phyloP scores from a whole-genome alignment of 1,140 invertebrate species.

The Macrobrachium rosenbergii region DNA sequence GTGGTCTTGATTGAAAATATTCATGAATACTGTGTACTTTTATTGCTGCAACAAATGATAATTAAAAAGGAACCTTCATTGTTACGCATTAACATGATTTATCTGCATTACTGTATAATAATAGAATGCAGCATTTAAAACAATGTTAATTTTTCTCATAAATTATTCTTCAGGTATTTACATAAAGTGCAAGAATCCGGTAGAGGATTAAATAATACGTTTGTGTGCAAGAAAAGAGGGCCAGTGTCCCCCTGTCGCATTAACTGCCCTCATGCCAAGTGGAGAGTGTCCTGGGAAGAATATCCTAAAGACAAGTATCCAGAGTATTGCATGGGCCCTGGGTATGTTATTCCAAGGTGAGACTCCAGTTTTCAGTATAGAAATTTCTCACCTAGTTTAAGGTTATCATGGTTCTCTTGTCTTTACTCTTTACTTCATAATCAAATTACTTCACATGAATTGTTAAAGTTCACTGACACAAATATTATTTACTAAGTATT shows the following conservation, averaged over 20 bases:
- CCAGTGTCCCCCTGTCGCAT: not conserved
- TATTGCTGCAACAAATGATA: not conserved
- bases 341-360: slow-evolving; percentile 40
- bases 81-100: too few relatives aligned
- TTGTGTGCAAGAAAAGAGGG: not conserved
- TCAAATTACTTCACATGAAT: too few relatives aligned
- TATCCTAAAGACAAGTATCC: slow-evolving; percentile 19
- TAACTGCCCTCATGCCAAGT: slow-evolving; percentile 8
- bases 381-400: not conserved
- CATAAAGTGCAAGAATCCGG: too few relatives aligned
- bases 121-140: too few relatives aligned
- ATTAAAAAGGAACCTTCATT: not conserved
- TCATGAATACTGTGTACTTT: too few relatives aligned
- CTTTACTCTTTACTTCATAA: not conserved
- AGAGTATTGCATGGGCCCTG: slow-evolving; percentile 28
- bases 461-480: too few relatives aligned
- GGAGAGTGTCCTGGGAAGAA: slow-evolving; percentile 5
- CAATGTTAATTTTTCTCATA: too few relatives aligned
- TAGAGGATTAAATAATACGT: not conserved
- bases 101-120: too few relatives aligned
- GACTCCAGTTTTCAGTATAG: not conserved
- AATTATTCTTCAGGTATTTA: too few relatives aligned
- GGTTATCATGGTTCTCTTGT: not conserved
- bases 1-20: too few relatives aligned
- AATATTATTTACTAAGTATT: too few relatives aligned